These are phyloP conservation scores for Caiman crocodilus DNA, from an alignment of 2,797 vertebrate genomes.

Conservation along the genomic window DNA sequence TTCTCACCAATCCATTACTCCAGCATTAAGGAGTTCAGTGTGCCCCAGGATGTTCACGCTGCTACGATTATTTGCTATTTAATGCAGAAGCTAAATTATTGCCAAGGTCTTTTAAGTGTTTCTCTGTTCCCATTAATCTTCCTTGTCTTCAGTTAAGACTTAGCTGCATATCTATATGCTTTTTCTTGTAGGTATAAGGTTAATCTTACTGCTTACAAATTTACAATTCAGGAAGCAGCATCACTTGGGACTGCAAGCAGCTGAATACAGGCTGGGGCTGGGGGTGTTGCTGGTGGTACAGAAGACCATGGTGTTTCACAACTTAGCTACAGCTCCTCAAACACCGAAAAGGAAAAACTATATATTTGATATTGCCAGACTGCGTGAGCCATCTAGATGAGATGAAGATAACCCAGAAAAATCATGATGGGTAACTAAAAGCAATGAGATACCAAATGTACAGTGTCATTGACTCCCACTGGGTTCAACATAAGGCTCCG, in stretches of 20 bases:
- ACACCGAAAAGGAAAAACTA: fast-evolving
- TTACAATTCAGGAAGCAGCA: fast-evolving
- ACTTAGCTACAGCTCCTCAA: fast-evolving
- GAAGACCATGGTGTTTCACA: fast-evolving
- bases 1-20: not conserved
- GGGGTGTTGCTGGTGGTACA: not conserved
- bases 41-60: not conserved
- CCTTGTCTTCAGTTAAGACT: not conserved
- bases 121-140: not conserved
- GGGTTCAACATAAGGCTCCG: not conserved
- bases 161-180: not conserved
- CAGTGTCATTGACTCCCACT: not conserved
- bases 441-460: not conserved
- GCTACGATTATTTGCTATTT: not conserved
- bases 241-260: fast-evolving
- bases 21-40: not conserved
- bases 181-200: not conserved
- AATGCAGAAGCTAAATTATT: not conserved
- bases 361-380: not conserved
- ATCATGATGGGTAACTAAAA: not conserved
- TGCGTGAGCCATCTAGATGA: fast-evolving
- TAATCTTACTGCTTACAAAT: not conserved
- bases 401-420: not conserved
- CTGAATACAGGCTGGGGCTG: not conserved
- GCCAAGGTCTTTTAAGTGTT: not conserved